Conservation (phyloP, 2,888 invertebrate species). For the Xiphydria camelus region DNA sequence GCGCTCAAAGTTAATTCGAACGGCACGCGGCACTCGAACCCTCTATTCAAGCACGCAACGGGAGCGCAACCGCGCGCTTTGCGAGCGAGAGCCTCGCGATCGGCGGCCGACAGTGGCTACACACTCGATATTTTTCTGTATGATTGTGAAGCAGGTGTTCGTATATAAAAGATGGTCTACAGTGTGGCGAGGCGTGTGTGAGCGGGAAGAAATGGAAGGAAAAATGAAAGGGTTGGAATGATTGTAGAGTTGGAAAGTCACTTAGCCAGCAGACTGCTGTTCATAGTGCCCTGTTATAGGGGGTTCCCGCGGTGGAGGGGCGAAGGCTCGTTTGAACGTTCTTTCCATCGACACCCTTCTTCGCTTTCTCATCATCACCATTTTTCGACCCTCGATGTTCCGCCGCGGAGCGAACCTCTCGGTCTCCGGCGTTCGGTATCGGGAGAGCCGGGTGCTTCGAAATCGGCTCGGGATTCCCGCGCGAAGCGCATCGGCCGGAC, state of each 20-base stretch:
- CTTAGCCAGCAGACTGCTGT: conserved; percentile 57
- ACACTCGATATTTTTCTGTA: background rate
- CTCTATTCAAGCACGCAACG: background rate
- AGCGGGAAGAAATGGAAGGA: conserved; percentile 11
- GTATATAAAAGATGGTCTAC: background rate
- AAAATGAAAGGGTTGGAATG: conserved; percentile 27
- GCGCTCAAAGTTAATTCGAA: no score
- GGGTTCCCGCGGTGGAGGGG: conserved; percentile 52
- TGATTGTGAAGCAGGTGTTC: background rate
- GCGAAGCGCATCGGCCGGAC: no score
- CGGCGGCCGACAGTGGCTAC: no score
- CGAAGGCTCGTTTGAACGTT: conserved; percentile 14
- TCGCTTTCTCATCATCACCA: no score
- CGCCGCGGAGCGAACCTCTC: no score
- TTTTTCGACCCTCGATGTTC: no score
- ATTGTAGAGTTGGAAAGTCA: conserved; percentile 55
- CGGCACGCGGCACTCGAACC: background rate
- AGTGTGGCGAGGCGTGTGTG: background rate
- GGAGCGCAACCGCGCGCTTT: background rate
- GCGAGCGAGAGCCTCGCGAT: no score
- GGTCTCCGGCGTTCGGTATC: no score
- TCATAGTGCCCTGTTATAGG: conserved; percentile 58
- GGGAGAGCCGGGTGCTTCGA: no score
- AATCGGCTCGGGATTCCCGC: no score
- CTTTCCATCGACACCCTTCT: no score